A percentile compares a stretch with the other conserved stretches of the same genome.
Conservation (phyloP, 2,113 vertebrate species). For the Paramisgurnus dabryanus region DNA sequence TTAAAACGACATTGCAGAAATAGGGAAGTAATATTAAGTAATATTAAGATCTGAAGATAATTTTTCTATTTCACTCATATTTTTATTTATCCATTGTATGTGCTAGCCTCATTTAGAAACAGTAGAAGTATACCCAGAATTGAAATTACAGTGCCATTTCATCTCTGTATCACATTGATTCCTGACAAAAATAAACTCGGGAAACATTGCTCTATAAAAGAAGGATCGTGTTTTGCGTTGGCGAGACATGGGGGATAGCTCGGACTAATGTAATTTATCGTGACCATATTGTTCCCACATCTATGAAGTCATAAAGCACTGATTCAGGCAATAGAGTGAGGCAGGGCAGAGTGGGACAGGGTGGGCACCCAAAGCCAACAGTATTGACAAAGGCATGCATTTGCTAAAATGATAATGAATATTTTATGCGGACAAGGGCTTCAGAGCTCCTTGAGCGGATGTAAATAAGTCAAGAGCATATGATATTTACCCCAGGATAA, state of each 20-base stretch:
- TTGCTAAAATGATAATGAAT: constrained; percentile 80
- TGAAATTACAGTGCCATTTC: constrained; percentile 59
- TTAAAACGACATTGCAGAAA: not conserved
- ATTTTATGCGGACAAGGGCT: constrained; percentile 80
- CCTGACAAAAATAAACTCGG: constrained; percentile 65
- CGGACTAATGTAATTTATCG: constrained; percentile 57
- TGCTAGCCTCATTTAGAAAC: not conserved
- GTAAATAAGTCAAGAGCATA: constrained; percentile 84
- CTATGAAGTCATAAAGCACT: constrained; percentile 55
- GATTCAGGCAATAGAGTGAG: constrained; percentile 20
- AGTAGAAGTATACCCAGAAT: constrained; percentile 39
- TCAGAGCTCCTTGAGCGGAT: constrained; percentile 76
- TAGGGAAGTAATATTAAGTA: not conserved
- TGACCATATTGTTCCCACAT: constrained; percentile 53
- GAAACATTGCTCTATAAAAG: constrained; percentile 64
- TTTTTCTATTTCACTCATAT: not conserved
- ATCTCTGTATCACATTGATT: constrained; percentile 68
- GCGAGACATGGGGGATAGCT: constrained; percentile 32
- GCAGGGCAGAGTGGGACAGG: constrained; percentile 39
- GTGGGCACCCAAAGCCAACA: constrained; percentile 63
- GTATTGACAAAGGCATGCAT: constrained; percentile 78
- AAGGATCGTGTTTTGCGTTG: constrained; percentile 63
- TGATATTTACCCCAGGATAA: constrained; percentile 82
- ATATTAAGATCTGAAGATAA: not conserved
- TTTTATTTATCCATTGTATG: not conserved